These are phyloP conservation scores for Drosophila hawaiiensis DNA, from an alignment of 2,888 invertebrate genomes.

Conservation along the genomic window DNA sequence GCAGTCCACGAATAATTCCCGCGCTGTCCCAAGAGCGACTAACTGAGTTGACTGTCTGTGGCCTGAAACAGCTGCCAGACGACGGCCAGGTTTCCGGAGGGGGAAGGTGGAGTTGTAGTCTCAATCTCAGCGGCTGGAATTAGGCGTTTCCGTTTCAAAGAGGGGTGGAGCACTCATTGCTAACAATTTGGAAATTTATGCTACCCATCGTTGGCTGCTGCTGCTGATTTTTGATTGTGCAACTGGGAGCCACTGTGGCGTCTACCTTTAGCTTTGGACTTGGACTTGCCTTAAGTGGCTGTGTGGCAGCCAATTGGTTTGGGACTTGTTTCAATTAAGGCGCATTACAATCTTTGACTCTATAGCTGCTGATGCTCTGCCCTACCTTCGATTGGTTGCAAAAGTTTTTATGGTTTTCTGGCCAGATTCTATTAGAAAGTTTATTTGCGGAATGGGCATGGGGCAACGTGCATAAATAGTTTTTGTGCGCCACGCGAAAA, in stretches of 20 bases:
- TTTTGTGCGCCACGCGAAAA: constrained; percentile 59
- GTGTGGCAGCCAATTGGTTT: constrained; percentile 72
- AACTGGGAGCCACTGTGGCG: constrained; percentile 69
- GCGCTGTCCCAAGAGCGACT: constrained; percentile 35
- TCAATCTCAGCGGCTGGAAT: constrained; percentile 77
- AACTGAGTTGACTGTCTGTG: constrained; percentile 48
- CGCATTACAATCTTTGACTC: constrained; percentile 79
- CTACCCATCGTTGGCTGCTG: constrained; percentile 60
- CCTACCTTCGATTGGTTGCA: constrained; percentile 68
- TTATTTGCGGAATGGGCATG: constrained; percentile 30
- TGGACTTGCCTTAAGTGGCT: constrained; percentile 64
- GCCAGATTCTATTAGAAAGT: constrained; percentile 77
- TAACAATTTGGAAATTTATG: constrained; percentile 79
- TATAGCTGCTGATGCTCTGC: constrained; percentile 1
- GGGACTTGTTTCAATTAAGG: constrained; percentile 84
- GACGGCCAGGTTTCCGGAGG: constrained; percentile 8
- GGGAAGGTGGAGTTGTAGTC: constrained; percentile 34
- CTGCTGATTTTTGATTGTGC: constrained; percentile 81
- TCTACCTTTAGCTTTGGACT: constrained; percentile 52
- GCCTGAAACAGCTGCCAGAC: constrained; percentile 74
- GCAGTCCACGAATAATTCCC: constrained; percentile 37
- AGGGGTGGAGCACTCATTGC: constrained; percentile 30
- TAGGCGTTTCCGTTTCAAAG: constrained; percentile 78
- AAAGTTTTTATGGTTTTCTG: constrained; percentile 77
- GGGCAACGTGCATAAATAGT: constrained; percentile 62